Conservation (phyloP, 2,797 vertebrate genomes). For the Tapirus indicus region DNA sequence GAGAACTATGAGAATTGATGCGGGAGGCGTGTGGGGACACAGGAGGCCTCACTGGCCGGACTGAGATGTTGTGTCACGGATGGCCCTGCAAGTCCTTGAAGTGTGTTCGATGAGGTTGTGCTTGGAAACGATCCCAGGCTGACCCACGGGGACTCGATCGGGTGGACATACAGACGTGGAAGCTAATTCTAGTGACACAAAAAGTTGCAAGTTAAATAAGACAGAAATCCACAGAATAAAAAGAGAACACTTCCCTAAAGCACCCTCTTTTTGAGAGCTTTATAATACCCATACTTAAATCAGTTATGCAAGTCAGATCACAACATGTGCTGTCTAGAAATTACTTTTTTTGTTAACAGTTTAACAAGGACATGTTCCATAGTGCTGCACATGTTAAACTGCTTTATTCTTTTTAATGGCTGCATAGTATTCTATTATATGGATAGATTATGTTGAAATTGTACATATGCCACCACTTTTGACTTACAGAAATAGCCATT, state of each 20-base stretch:
- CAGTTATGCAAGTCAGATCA: background rate
- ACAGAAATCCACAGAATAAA: background rate
- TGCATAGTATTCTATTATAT: background rate
- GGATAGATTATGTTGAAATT: background rate
- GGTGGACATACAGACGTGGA: fast-evolving
- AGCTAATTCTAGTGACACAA: background rate
- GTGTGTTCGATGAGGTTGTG: background rate
- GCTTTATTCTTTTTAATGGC: background rate
- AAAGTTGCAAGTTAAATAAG: background rate
- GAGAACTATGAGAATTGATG: no score
- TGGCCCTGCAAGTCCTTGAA: background rate
- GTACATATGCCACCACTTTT: background rate
- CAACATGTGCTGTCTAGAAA: background rate
- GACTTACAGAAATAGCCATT: background rate
- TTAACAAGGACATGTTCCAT: background rate
- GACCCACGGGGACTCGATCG: no score
- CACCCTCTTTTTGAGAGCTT: background rate
- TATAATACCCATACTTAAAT: background rate
- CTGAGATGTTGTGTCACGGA: background rate
- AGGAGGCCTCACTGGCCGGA: background rate
- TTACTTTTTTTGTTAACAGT: background rate
- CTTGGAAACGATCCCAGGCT: background rate
- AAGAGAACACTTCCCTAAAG: background rate
- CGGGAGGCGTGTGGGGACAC: fast-evolving
- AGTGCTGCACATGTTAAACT: background rate